Conservation (phyloP, 2,888 invertebrate species). For the Mongoloraphidia duomilia region DNA sequence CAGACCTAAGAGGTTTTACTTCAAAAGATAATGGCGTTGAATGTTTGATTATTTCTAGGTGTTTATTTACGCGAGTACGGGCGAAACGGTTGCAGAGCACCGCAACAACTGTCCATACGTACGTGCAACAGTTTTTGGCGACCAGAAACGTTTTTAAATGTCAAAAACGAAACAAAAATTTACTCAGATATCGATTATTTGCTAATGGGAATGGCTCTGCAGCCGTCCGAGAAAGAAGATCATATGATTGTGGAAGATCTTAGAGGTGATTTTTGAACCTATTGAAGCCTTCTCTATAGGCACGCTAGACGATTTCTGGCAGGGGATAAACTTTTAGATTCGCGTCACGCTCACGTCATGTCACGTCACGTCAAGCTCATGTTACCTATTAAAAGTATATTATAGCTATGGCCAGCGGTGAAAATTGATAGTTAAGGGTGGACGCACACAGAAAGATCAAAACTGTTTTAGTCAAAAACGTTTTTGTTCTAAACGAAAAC, state of each 20-base stretch:
- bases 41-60: constrained; percentile 15
- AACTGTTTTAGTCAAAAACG: too few species aligned
- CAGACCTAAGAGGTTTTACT: too few species aligned
- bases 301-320: too few species aligned
- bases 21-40: background rate
- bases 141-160: constrained; percentile 25
- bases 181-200: constrained; percentile 34
- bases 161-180: constrained; percentile 9
- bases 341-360: too few species aligned
- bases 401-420: background rate
- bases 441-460: too few species aligned
- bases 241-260: constrained; percentile 41
- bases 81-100: constrained; percentile 25
- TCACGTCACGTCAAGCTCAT: too few species aligned
- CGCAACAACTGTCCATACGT: constrained; percentile 25
- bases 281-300: background rate
- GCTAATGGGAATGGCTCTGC: constrained; percentile 38
- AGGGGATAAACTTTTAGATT: too few species aligned
- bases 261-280: constrained; percentile 27
- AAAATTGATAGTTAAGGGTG: too few species aligned
- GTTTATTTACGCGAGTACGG: constrained; percentile 33
- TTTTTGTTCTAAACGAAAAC: too few species aligned
- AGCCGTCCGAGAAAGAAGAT: constrained; percentile 39
- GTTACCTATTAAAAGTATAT: too few species aligned
- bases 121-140: constrained; percentile 40